Evolutionary conservation across 2,888 invertebrate genomes (phyloP).

Genomic region (Tipula lateralis): DNA sequence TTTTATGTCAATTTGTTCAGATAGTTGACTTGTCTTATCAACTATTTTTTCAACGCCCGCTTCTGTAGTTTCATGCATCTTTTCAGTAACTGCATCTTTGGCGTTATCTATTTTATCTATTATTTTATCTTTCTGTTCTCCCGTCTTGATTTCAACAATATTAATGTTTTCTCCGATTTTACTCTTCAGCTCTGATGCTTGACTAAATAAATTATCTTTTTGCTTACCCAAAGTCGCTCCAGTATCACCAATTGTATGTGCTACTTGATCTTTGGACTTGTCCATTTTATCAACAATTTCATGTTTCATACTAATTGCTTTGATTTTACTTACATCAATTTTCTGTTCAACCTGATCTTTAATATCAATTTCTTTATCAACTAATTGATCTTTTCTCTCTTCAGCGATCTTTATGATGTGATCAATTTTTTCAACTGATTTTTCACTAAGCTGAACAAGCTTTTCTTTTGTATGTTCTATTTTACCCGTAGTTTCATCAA

Average conservation of each 20-base stretch:
- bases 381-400: neutral
- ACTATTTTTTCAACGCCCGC: neutral
- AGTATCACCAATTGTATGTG: neutral
- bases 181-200: neutral
- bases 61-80: neutral
- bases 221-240: neutral
- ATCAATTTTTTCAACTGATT: neutral
- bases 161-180: neutral
- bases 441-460: neutral
- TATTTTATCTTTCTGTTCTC: neutral
- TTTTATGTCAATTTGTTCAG: neutral
- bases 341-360: neutral
- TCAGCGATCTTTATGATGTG: neutral
- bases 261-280: neutral
- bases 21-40: neutral
- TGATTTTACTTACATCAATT: neutral
- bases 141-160: neutral
- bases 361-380: neutral
- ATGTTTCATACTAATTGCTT: neutral
- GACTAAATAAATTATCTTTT: neutral
- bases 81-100: neutral
- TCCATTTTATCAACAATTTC: neutral
- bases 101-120: neutral
- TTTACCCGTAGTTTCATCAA: neutral
- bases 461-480: neutral